A percentile compares a stretch with the other conserved stretches of the same genome.
These are phyloP conservation scores for Eupithecia inturbata DNA, from an alignment of 2,888 invertebrate species.

Conservation along the genomic window DNA sequence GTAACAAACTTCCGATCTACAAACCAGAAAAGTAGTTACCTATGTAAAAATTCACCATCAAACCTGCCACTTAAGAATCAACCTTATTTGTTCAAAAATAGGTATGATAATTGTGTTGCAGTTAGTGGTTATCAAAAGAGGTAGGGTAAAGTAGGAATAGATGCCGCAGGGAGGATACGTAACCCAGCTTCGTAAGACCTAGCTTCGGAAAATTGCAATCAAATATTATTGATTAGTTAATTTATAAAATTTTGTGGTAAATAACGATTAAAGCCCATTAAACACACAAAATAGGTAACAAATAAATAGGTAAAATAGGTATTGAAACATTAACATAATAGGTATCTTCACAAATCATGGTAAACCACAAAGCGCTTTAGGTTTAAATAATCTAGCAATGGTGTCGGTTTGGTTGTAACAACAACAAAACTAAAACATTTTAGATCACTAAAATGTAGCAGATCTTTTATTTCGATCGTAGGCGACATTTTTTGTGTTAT, in stretches of 20 bases:
- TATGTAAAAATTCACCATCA: constrained; percentile 42
- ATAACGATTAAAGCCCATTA: too few species aligned
- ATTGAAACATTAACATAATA: too few species aligned
- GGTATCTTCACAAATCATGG: not conserved
- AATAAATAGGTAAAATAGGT: too few species aligned
- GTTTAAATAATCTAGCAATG: not conserved
- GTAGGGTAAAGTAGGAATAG: not conserved
- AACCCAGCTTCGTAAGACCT: not conserved
- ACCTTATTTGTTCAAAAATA: constrained; percentile 46
- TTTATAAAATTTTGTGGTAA: too few species aligned
- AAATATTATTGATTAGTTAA: not conserved
- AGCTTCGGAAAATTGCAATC: not conserved
- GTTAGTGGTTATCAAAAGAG: constrained; percentile 62
- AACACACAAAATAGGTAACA: too few species aligned
- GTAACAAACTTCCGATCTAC: constrained; percentile 27
- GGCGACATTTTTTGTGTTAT: not conserved
- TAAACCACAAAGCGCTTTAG: not conserved
- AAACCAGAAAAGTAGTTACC: constrained; percentile 35
- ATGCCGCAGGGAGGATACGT: not conserved
- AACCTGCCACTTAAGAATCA: constrained; percentile 33
- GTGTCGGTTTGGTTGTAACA: not conserved
- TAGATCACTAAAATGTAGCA: not conserved
- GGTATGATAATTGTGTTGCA: constrained; percentile 51
- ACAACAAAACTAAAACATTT: not conserved
- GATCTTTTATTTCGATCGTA: not conserved